These are phyloP conservation scores for Hyperoplus lanceolatus DNA, from an alignment of 2,797 vertebrate genomes.

Conservation along the genomic window DNA sequence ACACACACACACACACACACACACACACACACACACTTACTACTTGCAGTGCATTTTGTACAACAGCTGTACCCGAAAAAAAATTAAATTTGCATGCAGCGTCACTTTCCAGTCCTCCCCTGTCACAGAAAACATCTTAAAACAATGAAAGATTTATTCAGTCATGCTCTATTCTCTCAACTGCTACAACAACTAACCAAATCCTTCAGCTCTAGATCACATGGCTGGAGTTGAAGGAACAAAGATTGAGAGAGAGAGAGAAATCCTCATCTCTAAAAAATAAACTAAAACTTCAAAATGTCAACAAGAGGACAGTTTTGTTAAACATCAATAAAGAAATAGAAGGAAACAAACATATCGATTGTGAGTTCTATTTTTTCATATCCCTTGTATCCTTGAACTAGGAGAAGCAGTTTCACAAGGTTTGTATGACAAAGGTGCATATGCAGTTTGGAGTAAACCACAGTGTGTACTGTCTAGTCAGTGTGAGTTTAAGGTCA, in stretches of 20 bases:
- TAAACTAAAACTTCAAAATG: slow-evolving; percentile 3
- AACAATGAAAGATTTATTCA: not conserved
- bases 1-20: too few relatives aligned
- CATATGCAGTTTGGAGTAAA: not conserved
- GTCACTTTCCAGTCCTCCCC: not conserved
- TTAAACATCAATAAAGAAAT: not conserved
- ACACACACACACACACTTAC: not conserved
- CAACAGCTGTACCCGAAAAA: not conserved
- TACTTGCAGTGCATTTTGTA: not conserved
- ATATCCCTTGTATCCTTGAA: not conserved
- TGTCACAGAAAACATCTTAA: not conserved
- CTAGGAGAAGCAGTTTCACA: not conserved
- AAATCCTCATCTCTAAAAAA: not conserved
- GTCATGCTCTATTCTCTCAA: not conserved
- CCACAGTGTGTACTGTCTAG: not conserved
- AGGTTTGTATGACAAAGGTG: not conserved
- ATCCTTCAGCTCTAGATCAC: not conserved
- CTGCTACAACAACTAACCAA: not conserved
- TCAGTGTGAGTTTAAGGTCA: not conserved
- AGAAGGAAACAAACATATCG: not conserved
- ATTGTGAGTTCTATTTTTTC: not conserved
- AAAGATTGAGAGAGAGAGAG: not conserved
- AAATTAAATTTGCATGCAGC: not conserved
- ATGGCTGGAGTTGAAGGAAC: not conserved
- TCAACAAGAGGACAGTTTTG: not conserved